Evolutionary conservation across 1,140 invertebrate species (phyloP).

Genomic region (Mercenaria mercenaria): DNA sequence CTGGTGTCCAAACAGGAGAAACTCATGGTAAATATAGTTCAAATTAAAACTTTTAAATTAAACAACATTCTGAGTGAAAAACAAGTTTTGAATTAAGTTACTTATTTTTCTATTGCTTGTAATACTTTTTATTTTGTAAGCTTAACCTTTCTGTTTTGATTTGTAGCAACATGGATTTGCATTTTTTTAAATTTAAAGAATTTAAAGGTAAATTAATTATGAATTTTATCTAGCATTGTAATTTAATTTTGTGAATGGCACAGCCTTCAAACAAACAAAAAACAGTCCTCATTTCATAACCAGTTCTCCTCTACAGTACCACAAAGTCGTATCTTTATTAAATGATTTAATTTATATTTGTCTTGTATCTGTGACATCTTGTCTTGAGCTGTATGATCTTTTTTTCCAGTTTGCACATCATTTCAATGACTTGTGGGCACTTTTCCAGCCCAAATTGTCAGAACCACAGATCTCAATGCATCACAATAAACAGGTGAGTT

Average conservation of each 20-base stretch:
- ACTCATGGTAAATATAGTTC: conserved; percentile 95
- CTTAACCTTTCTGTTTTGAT: too few species aligned
- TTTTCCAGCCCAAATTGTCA: conserved; percentile 97
- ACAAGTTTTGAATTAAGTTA: not conserved
- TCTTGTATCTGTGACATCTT: too few species aligned
- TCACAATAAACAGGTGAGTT: conserved; percentile 92
- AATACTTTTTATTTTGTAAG: not conserved
- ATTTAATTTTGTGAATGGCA: too few species aligned
- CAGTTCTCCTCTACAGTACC: too few species aligned
- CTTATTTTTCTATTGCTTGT: too few species aligned
- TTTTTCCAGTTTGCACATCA: conserved; percentile 90
- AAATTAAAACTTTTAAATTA: not conserved
- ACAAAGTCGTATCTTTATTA: too few species aligned
- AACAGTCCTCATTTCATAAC: too few species aligned
- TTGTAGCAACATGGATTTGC: not conserved
- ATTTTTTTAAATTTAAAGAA: not conserved
- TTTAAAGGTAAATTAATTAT: too few species aligned
- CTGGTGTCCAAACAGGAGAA: conserved; percentile 96
- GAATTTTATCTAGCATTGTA: too few species aligned
- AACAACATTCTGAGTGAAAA: not conserved
- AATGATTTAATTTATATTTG: too few species aligned
- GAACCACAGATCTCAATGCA: conserved; percentile 97
- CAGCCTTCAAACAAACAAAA: too few species aligned
- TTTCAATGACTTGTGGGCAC: conserved; percentile 95
- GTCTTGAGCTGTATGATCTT: too few species aligned